Percentiles rank a stretch among this genome's conserved stretches.
Conservation (phyloP, 2,797 vertebrate genomes). For the Tenualosa ilisha region DNA sequence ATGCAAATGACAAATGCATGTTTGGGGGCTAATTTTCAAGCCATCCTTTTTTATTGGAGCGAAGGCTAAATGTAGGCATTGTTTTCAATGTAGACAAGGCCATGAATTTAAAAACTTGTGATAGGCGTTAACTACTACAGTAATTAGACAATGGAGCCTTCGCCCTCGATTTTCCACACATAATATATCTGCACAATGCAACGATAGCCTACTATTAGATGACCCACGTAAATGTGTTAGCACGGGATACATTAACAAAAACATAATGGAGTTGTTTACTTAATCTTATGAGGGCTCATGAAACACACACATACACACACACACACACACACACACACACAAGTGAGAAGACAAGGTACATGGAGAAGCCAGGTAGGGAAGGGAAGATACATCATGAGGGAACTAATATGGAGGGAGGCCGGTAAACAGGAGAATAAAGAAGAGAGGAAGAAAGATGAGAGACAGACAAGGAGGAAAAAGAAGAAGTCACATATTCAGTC, state of each 20-base stretch:
- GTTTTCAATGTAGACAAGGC: conserved; percentile 27
- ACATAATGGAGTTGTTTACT: conserved; percentile 1
- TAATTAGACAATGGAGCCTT: neutral
- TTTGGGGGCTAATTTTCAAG: neutral
- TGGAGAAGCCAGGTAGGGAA: no score
- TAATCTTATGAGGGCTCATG: neutral
- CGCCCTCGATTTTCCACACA: neutral
- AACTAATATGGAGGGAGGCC: no score
- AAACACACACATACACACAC: neutral
- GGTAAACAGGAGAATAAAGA: no score
- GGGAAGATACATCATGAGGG: no score
- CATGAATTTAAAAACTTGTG: neutral
- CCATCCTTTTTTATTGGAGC: conserved; percentile 7
- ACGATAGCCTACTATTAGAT: neutral
- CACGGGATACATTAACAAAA: neutral
- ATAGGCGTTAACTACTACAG: neutral
- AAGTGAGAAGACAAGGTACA: no score
- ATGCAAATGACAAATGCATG: conserved; percentile 30
- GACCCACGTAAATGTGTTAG: neutral
- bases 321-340: neutral
- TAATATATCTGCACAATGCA: neutral
- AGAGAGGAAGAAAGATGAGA: no score
- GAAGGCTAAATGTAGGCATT: conserved; percentile 7
- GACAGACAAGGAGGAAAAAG: no score
- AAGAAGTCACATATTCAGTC: no score